Conservation (phyloP, 2,888 invertebrate species). For the Euzophera pinguis region DNA sequence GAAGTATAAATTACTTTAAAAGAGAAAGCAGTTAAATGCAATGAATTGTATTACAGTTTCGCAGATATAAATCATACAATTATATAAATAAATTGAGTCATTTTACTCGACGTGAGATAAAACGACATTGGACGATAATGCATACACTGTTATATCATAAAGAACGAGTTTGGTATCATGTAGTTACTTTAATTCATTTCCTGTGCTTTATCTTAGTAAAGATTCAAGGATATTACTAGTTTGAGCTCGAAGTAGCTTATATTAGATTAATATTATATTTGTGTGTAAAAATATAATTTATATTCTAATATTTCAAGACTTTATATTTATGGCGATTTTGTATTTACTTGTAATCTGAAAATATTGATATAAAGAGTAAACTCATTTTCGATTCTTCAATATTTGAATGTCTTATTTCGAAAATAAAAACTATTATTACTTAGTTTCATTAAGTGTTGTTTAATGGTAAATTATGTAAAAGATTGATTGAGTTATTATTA, state of each 20-base stretch:
- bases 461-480: too few relatives aligned
- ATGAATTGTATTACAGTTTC: neutral
- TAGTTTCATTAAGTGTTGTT: too few relatives aligned
- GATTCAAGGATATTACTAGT: neutral
- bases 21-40: neutral
- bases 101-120: conserved; percentile 1
- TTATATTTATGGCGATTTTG: too few relatives aligned
- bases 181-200: neutral
- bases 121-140: conserved; percentile 19
- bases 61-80: neutral
- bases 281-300: too few relatives aligned
- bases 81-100: conserved; percentile 9
- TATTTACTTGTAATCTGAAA: too few relatives aligned
- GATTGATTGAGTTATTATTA: too few relatives aligned
- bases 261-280: neutral
- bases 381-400: too few relatives aligned
- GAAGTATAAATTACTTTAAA: neutral
- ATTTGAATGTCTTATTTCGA: too few relatives aligned
- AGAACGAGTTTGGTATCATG: conserved; percentile 22
- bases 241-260: too few relatives aligned
- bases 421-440: too few relatives aligned
- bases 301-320: too few relatives aligned
- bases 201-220: neutral
- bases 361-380: too few relatives aligned
- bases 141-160: conserved; percentile 30